A percentile compares a stretch with the other conserved stretches of the same genome.
Conservation (phyloP, 1,140 invertebrate genomes). For the Drosophila tristis region DNA sequence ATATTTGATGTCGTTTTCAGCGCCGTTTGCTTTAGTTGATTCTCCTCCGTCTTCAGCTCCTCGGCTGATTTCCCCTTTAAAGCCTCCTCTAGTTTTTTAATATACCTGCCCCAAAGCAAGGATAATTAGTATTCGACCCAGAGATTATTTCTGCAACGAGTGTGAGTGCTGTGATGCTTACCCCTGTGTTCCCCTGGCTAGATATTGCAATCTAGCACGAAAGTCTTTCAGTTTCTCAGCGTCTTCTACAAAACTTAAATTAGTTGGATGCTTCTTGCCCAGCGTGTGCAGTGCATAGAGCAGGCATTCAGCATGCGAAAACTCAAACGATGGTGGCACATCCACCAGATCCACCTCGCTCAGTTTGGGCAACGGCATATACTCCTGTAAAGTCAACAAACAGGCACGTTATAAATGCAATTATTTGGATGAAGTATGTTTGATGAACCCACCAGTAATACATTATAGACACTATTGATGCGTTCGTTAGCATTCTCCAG, state of each 20-base stretch:
- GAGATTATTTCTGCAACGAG: neutral
- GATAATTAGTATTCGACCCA: neutral
- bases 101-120: conserved; percentile 86
- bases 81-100: conserved; percentile 94
- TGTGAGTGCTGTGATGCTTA: conserved; percentile 1
- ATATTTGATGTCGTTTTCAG: conserved; percentile 97
- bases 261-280: conserved; percentile 91
- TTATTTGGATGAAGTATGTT: neutral
- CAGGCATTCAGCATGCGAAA: conserved; percentile 96
- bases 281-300: conserved; percentile 95
- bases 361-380: conserved; percentile 92
- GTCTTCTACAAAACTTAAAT: conserved; percentile 89
- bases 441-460: conserved; percentile 89
- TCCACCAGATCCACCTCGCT: conserved; percentile 86
- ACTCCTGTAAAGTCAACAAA: conserved; percentile 85
- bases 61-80: conserved; percentile 91
- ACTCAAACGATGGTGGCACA: conserved; percentile 91
- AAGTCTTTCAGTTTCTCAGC: conserved; percentile 94
- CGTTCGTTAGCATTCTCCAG: conserved; percentile 90
- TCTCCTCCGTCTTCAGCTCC: conserved; percentile 91
- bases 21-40: conserved; percentile 93
- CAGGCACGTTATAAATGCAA: neutral
- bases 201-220: conserved; percentile 94
- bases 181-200: conserved; percentile 95
- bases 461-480: conserved; percentile 90